A percentile compares a stretch with the other conserved stretches of the same genome.
Evolutionary conservation across 2,113 vertebrate species (phyloP).

Genomic region (Cromileptes altivelis): DNA sequence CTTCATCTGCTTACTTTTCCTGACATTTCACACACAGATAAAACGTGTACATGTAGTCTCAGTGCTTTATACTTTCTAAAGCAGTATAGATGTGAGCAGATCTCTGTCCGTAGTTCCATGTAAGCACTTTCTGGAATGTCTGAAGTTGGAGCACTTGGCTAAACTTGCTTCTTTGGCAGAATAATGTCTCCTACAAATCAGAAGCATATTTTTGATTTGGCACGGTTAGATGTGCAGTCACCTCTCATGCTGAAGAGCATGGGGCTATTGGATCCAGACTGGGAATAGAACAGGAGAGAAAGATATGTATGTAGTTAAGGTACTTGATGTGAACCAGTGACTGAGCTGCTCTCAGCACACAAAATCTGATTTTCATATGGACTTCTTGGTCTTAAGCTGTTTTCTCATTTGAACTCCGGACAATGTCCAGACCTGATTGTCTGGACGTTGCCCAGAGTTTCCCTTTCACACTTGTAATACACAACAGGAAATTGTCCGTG

Average conservation of each 20-base stretch:
- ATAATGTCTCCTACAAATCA: slow-evolving; percentile 44
- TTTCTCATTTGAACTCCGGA: too few species aligned
- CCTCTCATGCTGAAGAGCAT: slow-evolving; percentile 32
- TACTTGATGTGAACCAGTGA: slow-evolving; percentile 24
- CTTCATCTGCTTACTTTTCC: not conserved
- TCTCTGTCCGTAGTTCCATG: slow-evolving; percentile 17
- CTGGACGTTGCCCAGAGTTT: too few species aligned
- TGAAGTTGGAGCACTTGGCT: slow-evolving; percentile 6
- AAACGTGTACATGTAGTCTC: not conserved
- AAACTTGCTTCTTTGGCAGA: slow-evolving; percentile 27
- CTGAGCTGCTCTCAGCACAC: not conserved
- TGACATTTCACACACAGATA: not conserved
- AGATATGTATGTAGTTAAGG: slow-evolving; percentile 19
- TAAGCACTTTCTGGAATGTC: slow-evolving; percentile 20
- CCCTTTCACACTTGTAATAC: too few species aligned
- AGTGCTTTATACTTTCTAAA: not conserved
- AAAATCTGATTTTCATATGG: not conserved
- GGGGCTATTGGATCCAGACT: slow-evolving; percentile 31
- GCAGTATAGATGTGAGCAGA: not conserved
- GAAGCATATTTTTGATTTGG: slow-evolving; percentile 56
- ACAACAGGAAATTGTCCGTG: too few species aligned
- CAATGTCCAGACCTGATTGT: too few species aligned
- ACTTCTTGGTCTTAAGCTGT: not conserved
- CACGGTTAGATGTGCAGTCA: slow-evolving; percentile 20
- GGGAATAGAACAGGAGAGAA: slow-evolving; percentile 10